A percentile compares a stretch with the other conserved stretches of the same genome.
Evolutionary conservation across 2,113 vertebrate genomes (phyloP).

Genomic region (Takifugu bimaculatus): DNA sequence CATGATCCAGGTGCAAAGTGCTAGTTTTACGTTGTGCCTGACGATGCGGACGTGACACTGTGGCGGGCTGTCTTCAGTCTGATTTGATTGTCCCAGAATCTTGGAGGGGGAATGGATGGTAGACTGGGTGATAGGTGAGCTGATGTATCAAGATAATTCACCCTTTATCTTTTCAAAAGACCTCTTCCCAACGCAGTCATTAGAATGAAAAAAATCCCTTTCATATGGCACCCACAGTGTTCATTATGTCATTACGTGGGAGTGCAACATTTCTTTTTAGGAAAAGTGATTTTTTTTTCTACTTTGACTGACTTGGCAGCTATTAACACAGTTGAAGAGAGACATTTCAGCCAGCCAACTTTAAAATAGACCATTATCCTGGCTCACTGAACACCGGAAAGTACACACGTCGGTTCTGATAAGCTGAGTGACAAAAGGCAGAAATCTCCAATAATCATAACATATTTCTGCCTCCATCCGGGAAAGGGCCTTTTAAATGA

Average conservation of each 20-base stretch:
- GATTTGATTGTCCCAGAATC: constrained; percentile 38
- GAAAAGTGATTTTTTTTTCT: constrained; percentile 17
- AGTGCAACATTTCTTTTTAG: constrained; percentile 46
- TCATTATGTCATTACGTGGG: constrained; percentile 56
- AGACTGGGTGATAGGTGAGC: constrained; percentile 25
- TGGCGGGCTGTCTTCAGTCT: constrained; percentile 13
- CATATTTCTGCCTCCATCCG: constrained; percentile 41
- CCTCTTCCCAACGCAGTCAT: constrained; percentile 35
- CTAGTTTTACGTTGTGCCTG: constrained; percentile 25
- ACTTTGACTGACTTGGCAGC: constrained; percentile 40
- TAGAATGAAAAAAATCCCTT: constrained; percentile 52
- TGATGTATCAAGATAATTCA: constrained; percentile 53
- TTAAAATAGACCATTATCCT: constrained; percentile 42
- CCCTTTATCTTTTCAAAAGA: constrained; percentile 49
- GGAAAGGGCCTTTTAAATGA: constrained; percentile 48
- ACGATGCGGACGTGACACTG: constrained; percentile 20
- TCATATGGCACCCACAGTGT: constrained; percentile 45
- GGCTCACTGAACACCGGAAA: constrained; percentile 22
- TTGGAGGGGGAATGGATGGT: constrained; percentile 16
- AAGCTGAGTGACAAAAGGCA: constrained; percentile 36
- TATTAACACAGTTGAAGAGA: constrained; percentile 23
- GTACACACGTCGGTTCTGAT: constrained; percentile 27
- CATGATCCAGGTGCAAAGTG: constrained; percentile 31
- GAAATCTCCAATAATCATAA: constrained; percentile 48
- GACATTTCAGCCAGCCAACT: constrained; percentile 31